Evolutionary conservation across 1,140 invertebrate species (phyloP).

Genomic region (Oedothorax gibbosus): DNA sequence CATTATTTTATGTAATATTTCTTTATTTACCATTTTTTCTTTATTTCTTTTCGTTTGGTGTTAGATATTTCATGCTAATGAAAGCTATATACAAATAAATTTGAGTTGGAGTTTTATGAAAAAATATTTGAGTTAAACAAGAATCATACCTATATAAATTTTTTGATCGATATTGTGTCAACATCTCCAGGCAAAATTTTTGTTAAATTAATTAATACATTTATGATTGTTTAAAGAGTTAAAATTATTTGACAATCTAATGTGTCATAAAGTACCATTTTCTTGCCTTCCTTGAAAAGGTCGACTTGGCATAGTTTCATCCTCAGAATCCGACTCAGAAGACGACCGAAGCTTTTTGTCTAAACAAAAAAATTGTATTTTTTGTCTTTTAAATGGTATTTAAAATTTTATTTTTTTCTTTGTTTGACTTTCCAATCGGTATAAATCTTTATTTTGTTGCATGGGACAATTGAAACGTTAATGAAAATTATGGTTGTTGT

Average conservation of each 20-base stretch:
- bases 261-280: background rate
- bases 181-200: background rate
- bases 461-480: background rate
- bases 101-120: background rate
- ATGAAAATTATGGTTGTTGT: background rate
- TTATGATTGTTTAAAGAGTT: background rate
- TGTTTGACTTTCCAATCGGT: background rate
- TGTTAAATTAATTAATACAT: background rate
- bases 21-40: too few species aligned
- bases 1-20: too few species aligned
- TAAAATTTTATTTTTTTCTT: background rate
- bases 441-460: background rate
- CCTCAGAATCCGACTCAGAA: constrained; percentile 25
- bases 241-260: background rate
- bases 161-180: background rate
- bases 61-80: too few species aligned
- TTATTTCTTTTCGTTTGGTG: too few species aligned
- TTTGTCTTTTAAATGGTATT: background rate
- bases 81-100: too few species aligned
- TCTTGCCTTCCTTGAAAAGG: constrained; percentile 24
- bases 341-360: constrained; percentile 41
- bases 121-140: too few species aligned
- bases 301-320: constrained; percentile 49
- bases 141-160: too few species aligned
- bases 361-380: background rate